Evolutionary conservation across 2,113 vertebrate species (phyloP).

Genomic region (Mormoops blainvillei): DNA sequence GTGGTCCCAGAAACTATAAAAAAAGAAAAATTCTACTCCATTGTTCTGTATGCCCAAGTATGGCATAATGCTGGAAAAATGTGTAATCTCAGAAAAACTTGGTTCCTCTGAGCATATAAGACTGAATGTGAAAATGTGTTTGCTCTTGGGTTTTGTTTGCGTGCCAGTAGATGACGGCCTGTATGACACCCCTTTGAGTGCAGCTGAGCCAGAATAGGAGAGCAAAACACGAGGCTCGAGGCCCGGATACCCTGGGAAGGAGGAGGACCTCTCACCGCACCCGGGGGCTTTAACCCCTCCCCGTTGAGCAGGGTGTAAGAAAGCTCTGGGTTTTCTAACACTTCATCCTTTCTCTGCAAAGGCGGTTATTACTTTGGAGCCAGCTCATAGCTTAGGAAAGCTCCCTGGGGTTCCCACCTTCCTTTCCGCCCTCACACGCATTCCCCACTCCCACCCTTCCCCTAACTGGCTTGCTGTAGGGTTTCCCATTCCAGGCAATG

Average conservation of each 20-base stretch:
- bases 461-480: rapidly evolving
- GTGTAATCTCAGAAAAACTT: constrained; percentile 36
- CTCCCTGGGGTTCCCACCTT: not conserved
- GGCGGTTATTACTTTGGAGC: not conserved
- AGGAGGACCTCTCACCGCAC: too few species aligned
- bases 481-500: not conserved
- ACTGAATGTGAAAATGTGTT: not conserved
- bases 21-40: not conserved
- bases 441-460: rapidly evolving
- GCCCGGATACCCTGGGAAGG: not conserved
- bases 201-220: not conserved
- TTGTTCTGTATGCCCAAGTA: not conserved
- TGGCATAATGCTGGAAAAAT: constrained; percentile 44
- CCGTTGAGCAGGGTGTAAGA: not conserved
- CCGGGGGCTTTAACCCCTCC: not conserved
- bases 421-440: not conserved
- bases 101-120: constrained; percentile 12
- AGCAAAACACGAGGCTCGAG: not conserved
- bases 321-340: not conserved
- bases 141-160: not conserved
- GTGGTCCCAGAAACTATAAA: not conserved
- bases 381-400: not conserved
- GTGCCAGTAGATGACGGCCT: not conserved
- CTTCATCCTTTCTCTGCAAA: not conserved
- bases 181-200: not conserved